phyloP scores from a whole-genome alignment of 2,113 vertebrate species.

The Tenrec ecaudatus region DNA sequence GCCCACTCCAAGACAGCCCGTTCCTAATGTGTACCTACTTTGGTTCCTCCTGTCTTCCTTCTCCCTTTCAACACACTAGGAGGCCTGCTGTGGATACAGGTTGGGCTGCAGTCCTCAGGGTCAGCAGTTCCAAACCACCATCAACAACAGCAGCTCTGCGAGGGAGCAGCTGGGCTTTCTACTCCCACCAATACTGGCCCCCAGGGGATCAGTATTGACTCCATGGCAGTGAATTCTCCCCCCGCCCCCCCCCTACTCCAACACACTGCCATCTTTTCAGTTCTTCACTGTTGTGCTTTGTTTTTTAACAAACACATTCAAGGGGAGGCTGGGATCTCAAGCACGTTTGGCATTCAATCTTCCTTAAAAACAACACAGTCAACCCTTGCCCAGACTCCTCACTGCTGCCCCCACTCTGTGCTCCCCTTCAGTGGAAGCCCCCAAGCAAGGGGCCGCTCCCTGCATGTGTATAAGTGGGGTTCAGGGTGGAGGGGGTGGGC shows the following conservation, averaged over 20 bases:
- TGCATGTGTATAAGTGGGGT: neutral
- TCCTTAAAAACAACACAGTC: neutral
- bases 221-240: too few species aligned
- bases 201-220: too few species aligned
- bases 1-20: neutral
- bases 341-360: neutral
- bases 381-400: neutral
- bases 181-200: too few species aligned
- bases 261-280: too few species aligned
- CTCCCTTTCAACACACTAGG: neutral
- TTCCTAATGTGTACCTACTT: too few species aligned
- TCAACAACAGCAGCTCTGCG: too few species aligned
- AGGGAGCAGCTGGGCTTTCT: too few species aligned
- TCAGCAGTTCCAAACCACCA: too few species aligned
- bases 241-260: too few species aligned
- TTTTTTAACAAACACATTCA: neutral
- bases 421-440: neutral
- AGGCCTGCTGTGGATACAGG: too few species aligned
- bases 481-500: neutral
- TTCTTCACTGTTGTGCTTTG: neutral
- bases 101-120: too few species aligned
- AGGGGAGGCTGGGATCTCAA: neutral
- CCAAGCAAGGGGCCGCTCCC: neutral
- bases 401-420: accelerated
- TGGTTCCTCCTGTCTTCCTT: neutral